These are phyloP conservation scores for Falcunculus frontatus DNA, from an alignment of 2,113 vertebrate species.

Conservation along the genomic window DNA sequence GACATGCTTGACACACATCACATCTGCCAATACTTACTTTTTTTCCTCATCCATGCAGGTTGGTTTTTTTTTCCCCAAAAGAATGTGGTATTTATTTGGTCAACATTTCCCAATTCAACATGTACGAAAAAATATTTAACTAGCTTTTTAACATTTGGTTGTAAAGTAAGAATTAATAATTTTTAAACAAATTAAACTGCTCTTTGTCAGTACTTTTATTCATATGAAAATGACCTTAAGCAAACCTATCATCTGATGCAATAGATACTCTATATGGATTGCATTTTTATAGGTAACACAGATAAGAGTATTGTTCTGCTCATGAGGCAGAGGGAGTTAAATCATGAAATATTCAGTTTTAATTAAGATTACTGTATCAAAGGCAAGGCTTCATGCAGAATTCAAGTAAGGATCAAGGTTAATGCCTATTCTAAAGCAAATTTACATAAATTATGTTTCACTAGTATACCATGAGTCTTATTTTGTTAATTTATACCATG, in stretches of 20 bases:
- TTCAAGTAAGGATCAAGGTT: slow-evolving; percentile 52
- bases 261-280: neutral
- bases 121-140: neutral
- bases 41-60: neutral
- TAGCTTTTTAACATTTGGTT: neutral
- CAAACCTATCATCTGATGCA: neutral
- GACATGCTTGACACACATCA: neutral
- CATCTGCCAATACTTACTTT: neutral
- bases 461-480: slow-evolving; percentile 4
- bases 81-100: neutral
- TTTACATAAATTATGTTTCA: slow-evolving; percentile 61
- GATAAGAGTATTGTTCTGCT: slow-evolving; percentile 4
- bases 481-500: slow-evolving; percentile 30
- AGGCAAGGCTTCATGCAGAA: slow-evolving; percentile 60
- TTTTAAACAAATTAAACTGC: neutral
- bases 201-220: neutral
- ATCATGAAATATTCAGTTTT: slow-evolving; percentile 63
- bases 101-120: neutral
- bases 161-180: neutral
- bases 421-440: slow-evolving; percentile 55
- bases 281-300: slow-evolving; percentile 8
- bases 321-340: slow-evolving; percentile 41
- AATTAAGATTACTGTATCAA: slow-evolving; percentile 68
- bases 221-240: neutral
- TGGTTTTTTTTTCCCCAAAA: neutral